Evolutionary conservation across 2,113 vertebrate genomes (phyloP).

Genomic region (Scomber scombrus): DNA sequence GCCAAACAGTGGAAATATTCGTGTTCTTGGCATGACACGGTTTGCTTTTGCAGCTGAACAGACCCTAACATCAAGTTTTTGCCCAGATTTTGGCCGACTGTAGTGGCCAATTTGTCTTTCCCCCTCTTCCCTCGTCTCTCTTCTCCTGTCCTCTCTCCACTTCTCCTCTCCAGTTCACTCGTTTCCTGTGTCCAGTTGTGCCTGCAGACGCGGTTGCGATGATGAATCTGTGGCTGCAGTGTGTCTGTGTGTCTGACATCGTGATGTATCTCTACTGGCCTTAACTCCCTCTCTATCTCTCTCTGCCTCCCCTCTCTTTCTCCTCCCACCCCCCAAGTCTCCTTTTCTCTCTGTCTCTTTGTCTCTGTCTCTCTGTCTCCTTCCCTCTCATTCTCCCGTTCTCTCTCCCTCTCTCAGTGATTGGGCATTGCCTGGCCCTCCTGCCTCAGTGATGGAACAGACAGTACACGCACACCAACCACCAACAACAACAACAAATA

Average conservation of each 20-base stretch:
- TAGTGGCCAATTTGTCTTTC: constrained; percentile 71
- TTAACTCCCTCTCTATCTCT: constrained; percentile 71
- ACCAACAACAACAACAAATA: constrained; percentile 73
- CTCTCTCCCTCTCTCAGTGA: constrained; percentile 67
- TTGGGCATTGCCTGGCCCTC: constrained; percentile 64
- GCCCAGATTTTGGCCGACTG: constrained; percentile 64
- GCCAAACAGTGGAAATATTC: constrained; percentile 15
- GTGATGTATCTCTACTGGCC: constrained; percentile 85
- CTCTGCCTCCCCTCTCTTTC: constrained; percentile 21
- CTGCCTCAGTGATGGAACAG: constrained; percentile 68
- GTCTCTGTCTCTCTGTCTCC: constrained; percentile 58
- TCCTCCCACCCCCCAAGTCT: constrained; percentile 25
- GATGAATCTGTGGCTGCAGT: constrained; percentile 88
- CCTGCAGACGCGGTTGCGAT: constrained; percentile 83
- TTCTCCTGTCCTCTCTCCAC: constrained; percentile 62
- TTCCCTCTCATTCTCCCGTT: constrained; percentile 46
- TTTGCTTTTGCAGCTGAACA: constrained; percentile 44
- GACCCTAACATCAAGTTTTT: constrained; percentile 53
- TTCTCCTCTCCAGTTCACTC: constrained; percentile 64
- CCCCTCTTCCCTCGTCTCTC: constrained; percentile 56
- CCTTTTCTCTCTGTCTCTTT: constrained; percentile 55
- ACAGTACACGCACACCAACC: constrained; percentile 70
- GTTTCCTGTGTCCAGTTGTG: constrained; percentile 78
- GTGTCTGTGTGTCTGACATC: constrained; percentile 85
- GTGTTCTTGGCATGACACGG: constrained; percentile 4